Base-by-base conservation (phyloP, 2,888 invertebrate species). In the Dichetophora obliterata region DNA sequence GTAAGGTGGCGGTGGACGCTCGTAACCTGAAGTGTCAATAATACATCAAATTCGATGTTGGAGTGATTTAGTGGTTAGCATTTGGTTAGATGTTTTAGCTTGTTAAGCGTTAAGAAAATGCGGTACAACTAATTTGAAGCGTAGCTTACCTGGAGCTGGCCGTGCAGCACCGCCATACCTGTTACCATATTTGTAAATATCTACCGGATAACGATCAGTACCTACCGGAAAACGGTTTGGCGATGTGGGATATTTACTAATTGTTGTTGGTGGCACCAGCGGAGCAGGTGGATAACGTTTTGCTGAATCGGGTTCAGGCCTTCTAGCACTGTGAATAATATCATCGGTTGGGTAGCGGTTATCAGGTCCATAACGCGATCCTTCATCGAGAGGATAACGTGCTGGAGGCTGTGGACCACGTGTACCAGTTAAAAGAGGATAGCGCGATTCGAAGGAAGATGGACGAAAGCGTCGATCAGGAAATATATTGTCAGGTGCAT, bases 161-260 rank as follows among this genome's bases (percentile, higher is more conserved):
- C 88, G 84, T 69, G 90, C 84, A 77, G 90, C 90, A 82, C 91
- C 91, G 43, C 89, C 89, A 74, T 91, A 91, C 2, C 91, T 90
- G 83, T 92, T 92, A 48, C 92, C 92, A 81, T 89, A 90, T 78
- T 90, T 90, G 79, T 87, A 89, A 77, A 89, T 89, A 74, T 88
- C 88, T 43, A 88, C 82, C 37, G 91, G 91, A 84, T 89, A 91
- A 65, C 90, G 89, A 79, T 90, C 90, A 22, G 84, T 88, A 77
- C 90, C 90, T 80, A 89, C 91, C 75, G 92, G 92, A 82, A 91
- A 92, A 43, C 91, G 90, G 83, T 91, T 92, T 1, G 88, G 85
- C 6, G 89, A 89, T 5, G 89, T 84, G 4, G 91, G 91, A 80
- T 91, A 91, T 84, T 91, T 90, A 81, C 90, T 91, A 54, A 88